phyloP scores from a whole-genome alignment of 2,888 invertebrate genomes.

The Sinelater perroti region DNA sequence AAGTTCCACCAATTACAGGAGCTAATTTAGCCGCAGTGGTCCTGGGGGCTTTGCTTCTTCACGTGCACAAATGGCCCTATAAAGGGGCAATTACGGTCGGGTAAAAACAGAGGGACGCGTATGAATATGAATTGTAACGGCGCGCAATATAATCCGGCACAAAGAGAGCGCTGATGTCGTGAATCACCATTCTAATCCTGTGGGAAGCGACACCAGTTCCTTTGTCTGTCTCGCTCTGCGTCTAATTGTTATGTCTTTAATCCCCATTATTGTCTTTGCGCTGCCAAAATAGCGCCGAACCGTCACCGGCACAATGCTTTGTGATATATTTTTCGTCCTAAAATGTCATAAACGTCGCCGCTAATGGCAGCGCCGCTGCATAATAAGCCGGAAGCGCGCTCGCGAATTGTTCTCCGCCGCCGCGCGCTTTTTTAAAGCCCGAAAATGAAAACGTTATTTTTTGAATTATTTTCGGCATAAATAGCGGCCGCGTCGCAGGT shows the following conservation, averaged over 20 bases:
- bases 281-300: conserved; percentile 56
- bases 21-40: conserved; percentile 1
- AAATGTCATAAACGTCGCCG: conserved; percentile 49
- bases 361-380: conserved; percentile 42
- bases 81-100: conserved; percentile 31
- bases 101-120: conserved; percentile 29
- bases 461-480: conserved; percentile 25
- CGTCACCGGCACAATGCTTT: conserved; percentile 56
- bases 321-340: conserved; percentile 49
- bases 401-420: conserved; percentile 33
- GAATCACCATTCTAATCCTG: conserved; percentile 61
- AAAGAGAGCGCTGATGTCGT: conserved; percentile 46
- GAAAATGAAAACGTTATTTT: conserved; percentile 33
- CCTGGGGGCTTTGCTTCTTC: conserved; percentile 16
- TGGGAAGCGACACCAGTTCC: conserved; percentile 58
- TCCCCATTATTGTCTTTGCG: conserved; percentile 60
- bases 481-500: too few relatives aligned
- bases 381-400: conserved; percentile 37
- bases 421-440: conserved; percentile 24
- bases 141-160: conserved; percentile 31
- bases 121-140: conserved; percentile 33
- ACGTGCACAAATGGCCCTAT: conserved; percentile 6
- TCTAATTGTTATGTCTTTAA: conserved; percentile 60
- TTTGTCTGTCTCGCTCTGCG: conserved; percentile 44
- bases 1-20: too few relatives aligned